Conservation (phyloP, 1,140 invertebrate species). For the Camponotus vicinus region DNA sequence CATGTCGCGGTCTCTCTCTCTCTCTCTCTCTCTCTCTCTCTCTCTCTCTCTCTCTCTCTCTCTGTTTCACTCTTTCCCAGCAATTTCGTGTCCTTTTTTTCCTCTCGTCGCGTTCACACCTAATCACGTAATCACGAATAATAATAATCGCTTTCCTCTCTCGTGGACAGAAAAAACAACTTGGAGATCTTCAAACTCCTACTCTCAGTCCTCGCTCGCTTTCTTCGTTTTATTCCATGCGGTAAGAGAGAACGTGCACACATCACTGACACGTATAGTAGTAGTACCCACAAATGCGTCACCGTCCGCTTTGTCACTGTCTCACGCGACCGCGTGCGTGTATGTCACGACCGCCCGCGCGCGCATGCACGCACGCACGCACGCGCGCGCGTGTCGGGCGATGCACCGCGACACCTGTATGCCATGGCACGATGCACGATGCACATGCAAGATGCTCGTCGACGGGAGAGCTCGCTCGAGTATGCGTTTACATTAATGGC, state of each 20-base stretch:
- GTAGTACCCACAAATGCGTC: conserved; percentile 53
- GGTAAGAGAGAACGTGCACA: not conserved
- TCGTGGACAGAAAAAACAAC: conserved; percentile 24
- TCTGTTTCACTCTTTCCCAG: not conserved
- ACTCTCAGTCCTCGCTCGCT: conserved; percentile 34
- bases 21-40: not conserved
- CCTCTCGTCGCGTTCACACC: conserved; percentile 24
- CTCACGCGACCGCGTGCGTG: conserved; percentile 2
- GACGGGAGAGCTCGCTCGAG: conserved; percentile 18
- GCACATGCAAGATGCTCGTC: conserved; percentile 18
- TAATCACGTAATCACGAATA: conserved; percentile 28
- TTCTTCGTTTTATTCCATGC: conserved; percentile 36
- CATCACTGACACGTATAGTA: not conserved
- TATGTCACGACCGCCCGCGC: not conserved
- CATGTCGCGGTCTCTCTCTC: too few species aligned
- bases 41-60: not conserved
- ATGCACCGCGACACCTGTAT: conserved; percentile 68
- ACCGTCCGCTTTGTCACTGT: conserved; percentile 70
- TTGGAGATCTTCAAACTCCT: conserved; percentile 35
- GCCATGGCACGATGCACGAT: conserved; percentile 8
- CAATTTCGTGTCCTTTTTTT: not conserved
- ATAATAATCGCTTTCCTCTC: conserved; percentile 34
- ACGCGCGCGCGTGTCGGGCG: conserved; percentile 24
- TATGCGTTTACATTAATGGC: conserved; percentile 32
- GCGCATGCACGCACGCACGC: conserved; percentile 2